phyloP scores from a whole-genome alignment of 2,797 vertebrate species.

The Thaleichthys pacificus region DNA sequence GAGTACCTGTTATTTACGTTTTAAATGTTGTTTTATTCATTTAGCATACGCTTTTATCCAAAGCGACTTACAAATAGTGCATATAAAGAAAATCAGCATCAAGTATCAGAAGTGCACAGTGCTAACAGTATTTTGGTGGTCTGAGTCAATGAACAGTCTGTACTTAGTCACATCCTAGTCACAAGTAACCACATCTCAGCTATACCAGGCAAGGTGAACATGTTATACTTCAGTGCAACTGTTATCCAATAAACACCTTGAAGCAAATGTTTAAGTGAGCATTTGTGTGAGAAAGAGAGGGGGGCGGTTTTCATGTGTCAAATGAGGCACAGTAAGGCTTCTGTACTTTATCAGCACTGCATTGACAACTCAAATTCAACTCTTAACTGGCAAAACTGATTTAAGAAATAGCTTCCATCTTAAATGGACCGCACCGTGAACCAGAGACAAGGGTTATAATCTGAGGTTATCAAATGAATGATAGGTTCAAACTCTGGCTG shows the following conservation, averaged over 20 bases:
- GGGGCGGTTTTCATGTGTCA: neutral
- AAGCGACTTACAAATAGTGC: no score
- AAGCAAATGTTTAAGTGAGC: neutral
- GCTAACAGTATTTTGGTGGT: no score
- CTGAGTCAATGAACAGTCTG: no score
- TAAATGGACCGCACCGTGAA: neutral
- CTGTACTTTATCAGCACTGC: neutral
- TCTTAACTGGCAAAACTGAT: neutral
- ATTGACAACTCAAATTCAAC: constrained; percentile 2
- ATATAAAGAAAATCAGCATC: no score
- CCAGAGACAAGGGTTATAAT: neutral
- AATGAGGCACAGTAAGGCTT: neutral
- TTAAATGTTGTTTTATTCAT: neutral
- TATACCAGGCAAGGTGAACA: no score
- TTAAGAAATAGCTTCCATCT: neutral
- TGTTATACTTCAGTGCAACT: no score
- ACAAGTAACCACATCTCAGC: no score
- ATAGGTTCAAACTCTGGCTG: constrained; percentile 28
- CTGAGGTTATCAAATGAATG: constrained; percentile 18
- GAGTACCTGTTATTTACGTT: constrained; percentile 43
- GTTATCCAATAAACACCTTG: no score
- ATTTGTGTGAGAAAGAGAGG: neutral
- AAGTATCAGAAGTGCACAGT: no score
- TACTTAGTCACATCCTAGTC: no score
- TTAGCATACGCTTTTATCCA: neutral